Evolutionary conservation across 1,140 invertebrate genomes (phyloP), one percentile per base, ranked within the genome.

Genomic region (Magallana ariakensis): DNA sequence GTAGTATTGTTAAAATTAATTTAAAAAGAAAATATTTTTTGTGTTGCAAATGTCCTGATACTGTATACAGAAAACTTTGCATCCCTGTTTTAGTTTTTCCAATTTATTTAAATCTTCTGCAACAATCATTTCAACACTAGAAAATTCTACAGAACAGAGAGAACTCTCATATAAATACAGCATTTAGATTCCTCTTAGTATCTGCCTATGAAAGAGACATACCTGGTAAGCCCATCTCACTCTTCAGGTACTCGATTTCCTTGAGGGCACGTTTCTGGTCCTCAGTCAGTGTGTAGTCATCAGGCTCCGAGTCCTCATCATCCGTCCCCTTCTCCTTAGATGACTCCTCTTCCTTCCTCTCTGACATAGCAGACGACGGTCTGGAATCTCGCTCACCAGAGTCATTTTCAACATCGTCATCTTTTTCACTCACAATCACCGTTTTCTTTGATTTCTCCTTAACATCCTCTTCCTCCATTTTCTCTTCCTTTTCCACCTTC

Each of bases 251-350:
- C 87, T 92, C 91, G 11, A 93, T 88, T 83, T 93, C 93, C 87
- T 91, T 88, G 86, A 93, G 91, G 33, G 92, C 92, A 53, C 92
- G 87, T 84, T 90, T 87, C 82, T 94, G 93, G 80, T 94, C 93
- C 33, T 93, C 92, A 13, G 91, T 94, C 54, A 93, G 88, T 57
- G 88, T 91, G 83, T 93, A 92, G 33, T 91, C 91, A 26, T 93
- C 91, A 7, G 88, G 85, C 58, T 92, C 92, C 1, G 90, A 90
- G 66, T 92, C 90, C 19, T 92, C 91, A 83, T 91, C 91, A 53
- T 91, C 90, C 11, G 90, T 88, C 10, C 88, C 85, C 58, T 90
- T 87, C 33, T 91, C 88, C 56, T 80, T 87, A 82, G 75, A 80
- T 46, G 26, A 81, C 53, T 80, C 88, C 84, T 83, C 88, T 22